Base-by-base conservation (phyloP, 2,797 vertebrate species). In the Carapus acus region DNA sequence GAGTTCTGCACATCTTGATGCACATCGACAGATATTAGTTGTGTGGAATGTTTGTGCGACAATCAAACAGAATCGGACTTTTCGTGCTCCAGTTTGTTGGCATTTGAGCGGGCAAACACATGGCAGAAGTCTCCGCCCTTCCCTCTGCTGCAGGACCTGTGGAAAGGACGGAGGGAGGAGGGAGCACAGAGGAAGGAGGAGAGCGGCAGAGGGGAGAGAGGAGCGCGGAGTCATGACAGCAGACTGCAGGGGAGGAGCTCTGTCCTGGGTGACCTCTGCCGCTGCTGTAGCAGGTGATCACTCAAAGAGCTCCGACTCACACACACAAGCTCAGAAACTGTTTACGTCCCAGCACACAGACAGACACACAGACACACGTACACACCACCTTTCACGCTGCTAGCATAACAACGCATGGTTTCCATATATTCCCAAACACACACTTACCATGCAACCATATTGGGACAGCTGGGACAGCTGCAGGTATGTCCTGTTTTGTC, bases 231-330 rank as follows among this genome's bases (percentile, higher is more conserved):
- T 67, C 71, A 58, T 77, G 73, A 58, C 73, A 76, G 70, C 65
- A 61, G 68, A 74, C 77, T 68, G 78, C 73, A 73, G 42, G 74
- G 77, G 69, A 67, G 76, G 70, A 73, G 70, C 49, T 54, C 17
- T 38, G 56, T 78, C 69, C 67, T 46, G n/a, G 18, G 48, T 69
- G 70, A 82, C 83, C 83, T 84, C 74, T 76, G 54, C 57, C 54
- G 62, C 49, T 49, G 74, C 69, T 73, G 69, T 79, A 71, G 77
- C 71, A 82, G 77, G 80, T 76, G 71, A 78, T 53, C 43, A 31
- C 43, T 52, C 46, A 49, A 44, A 49, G n/a, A 51, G 45, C 33
- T 54, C 14, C 39, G 47, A 38, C 23, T 37, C 31, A 22, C 40
- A 20, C 39, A 48, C 19, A n/a, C n/a, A n/a, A n/a, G n/a, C n/a